phyloP scores from a whole-genome alignment of 1,140 invertebrate species.

The Wiebesia pumilae region DNA sequence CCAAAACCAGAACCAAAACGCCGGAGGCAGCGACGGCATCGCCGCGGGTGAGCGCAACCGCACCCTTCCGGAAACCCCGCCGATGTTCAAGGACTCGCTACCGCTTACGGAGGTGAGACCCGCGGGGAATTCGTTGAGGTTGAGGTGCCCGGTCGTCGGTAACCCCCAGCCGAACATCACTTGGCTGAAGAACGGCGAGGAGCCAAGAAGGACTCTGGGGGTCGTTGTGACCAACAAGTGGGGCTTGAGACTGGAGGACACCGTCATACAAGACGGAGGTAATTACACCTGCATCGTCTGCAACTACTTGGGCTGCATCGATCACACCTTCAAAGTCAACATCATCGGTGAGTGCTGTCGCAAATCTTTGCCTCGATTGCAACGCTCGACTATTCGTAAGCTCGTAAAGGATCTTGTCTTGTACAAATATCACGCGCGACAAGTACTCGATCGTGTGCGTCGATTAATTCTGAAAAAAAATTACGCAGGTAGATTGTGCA shows the following conservation, averaged over 20 bases:
- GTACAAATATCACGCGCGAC: no score
- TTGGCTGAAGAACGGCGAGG: slow-evolving; percentile 85
- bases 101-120: slow-evolving; percentile 77
- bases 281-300: slow-evolving; percentile 91
- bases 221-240: slow-evolving; percentile 78
- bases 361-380: no score
- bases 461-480: no score
- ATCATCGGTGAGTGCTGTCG: slow-evolving; percentile 84
- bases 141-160: slow-evolving; percentile 81
- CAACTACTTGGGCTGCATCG: slow-evolving; percentile 86
- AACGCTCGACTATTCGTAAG: no score
- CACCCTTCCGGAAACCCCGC: slow-evolving; percentile 64
- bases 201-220: slow-evolving; percentile 77
- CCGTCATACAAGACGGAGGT: slow-evolving; percentile 85
- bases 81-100: slow-evolving; percentile 69
- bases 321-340: slow-evolving; percentile 83
- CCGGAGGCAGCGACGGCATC: slow-evolving; percentile 35
- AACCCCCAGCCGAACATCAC: slow-evolving; percentile 86
- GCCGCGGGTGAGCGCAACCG: slow-evolving; percentile 68
- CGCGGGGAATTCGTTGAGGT: slow-evolving; percentile 80
- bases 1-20: not conserved
- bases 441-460: no score
- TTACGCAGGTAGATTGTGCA: not conserved
- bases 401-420: no score
- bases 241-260: slow-evolving; percentile 83